Evolutionary conservation across 2,888 invertebrate genomes (phyloP).

Genomic region (Cremastobaeus sp.): DNA sequence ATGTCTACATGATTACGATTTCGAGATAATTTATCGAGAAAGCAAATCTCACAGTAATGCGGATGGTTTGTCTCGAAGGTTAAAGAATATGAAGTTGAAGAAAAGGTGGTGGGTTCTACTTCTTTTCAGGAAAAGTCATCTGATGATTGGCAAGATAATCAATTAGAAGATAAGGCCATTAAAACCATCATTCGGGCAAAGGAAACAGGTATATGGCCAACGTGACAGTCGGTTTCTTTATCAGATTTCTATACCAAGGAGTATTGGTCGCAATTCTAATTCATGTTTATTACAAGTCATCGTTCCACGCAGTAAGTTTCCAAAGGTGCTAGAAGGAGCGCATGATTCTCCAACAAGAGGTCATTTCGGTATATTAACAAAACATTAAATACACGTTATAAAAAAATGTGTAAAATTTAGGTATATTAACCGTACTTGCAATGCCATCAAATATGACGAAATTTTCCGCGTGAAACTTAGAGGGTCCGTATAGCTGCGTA

Average conservation of each 20-base stretch:
- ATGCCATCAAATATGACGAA: too few species aligned
- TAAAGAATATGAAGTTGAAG: neutral
- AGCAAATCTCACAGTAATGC: slow-evolving; percentile 62
- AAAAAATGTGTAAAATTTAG: too few species aligned
- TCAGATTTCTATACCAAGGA: neutral
- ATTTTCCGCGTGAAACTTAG: too few species aligned
- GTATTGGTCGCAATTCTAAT: slow-evolving; percentile 4
- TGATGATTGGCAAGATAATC: slow-evolving; percentile 1
- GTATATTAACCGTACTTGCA: too few species aligned
- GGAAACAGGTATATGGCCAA: neutral
- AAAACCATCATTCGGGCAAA: slow-evolving; percentile 17
- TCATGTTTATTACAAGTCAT: slow-evolving; percentile 5
- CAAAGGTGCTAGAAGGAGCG: neutral
- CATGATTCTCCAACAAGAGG: slow-evolving; percentile 22
- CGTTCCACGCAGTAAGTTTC: neutral
- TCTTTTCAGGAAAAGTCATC: neutral
- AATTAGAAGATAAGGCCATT: slow-evolving; percentile 6
- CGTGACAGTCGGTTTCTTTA: slow-evolving; percentile 13
- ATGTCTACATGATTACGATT: slow-evolving; percentile 65
- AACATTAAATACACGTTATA: too few species aligned
- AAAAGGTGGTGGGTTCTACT: slow-evolving; percentile 17
- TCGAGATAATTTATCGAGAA: slow-evolving; percentile 63
- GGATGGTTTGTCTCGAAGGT: slow-evolving; percentile 62
- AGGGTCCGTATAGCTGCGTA: too few species aligned
- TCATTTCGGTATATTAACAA: slow-evolving; percentile 24